Evolutionary conservation across 2,113 vertebrate genomes (phyloP).

Genomic region (Gymnarchus niloticus): DNA sequence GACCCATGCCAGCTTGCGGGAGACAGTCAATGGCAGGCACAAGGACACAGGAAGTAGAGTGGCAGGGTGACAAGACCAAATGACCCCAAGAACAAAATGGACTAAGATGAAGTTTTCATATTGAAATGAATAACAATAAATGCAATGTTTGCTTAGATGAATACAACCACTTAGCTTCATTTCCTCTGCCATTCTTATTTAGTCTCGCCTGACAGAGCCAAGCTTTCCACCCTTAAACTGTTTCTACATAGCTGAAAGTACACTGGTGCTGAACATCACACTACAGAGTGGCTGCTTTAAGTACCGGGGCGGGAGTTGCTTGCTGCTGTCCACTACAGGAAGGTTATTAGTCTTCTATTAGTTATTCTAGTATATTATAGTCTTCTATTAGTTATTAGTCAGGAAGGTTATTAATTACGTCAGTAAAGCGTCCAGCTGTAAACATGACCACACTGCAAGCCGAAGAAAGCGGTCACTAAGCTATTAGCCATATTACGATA

Average conservation of each 20-base stretch:
- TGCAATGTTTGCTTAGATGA: background rate
- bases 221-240: background rate
- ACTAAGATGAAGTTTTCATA: background rate
- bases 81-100: background rate
- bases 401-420: background rate
- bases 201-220: too few species aligned
- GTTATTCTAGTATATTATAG: too few species aligned
- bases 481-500: background rate
- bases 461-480: background rate
- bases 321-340: background rate
- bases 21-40: background rate
- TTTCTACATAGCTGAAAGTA: background rate
- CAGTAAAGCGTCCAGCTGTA: background rate
- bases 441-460: background rate
- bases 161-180: too few species aligned
- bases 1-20: slow-evolving; percentile 69
- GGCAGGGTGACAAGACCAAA: background rate
- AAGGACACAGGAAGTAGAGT: background rate
- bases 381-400: too few species aligned
- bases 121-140: background rate
- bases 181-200: too few species aligned
- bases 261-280: background rate
- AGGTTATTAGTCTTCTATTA: slow-evolving; percentile 4
- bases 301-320: background rate
- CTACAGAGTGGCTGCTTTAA: background rate